These are phyloP conservation scores for Notiomystis cincta DNA, from an alignment of 2,113 vertebrate species.

Conservation along the genomic window DNA sequence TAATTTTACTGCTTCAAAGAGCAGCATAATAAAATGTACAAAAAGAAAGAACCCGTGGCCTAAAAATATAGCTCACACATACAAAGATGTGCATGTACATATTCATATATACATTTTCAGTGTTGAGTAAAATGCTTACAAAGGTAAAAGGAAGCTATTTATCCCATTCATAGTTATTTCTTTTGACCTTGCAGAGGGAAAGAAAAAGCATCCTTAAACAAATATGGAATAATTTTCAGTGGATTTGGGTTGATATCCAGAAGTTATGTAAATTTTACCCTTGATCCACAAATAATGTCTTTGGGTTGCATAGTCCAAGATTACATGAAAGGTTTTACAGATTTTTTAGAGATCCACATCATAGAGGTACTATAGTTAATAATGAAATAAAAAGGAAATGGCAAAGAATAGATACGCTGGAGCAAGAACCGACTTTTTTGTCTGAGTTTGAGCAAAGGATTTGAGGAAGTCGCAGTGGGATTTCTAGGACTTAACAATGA, in stretches of 20 bases:
- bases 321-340: neutral
- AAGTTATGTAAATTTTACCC: neutral
- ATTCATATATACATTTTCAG: neutral
- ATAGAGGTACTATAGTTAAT: neutral
- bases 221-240: conserved; percentile 4
- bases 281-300: neutral
- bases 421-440: neutral
- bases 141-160: conserved; percentile 30
- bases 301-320: neutral
- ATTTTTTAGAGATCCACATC: neutral
- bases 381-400: neutral
- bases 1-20: conserved; percentile 61
- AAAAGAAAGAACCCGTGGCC: neutral
- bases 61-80: neutral
- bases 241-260: neutral
- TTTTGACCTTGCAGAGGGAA: neutral
- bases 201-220: neutral
- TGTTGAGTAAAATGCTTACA: conserved; percentile 54
- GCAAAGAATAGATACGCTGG: neutral
- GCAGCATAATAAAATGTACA: conserved; percentile 37
- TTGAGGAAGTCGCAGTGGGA: neutral
- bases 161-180: neutral
- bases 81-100: neutral
- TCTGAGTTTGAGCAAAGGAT: neutral
- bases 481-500: neutral